Evolutionary conservation across 2,888 invertebrate species (phyloP).

Genomic region (Drosophila atripex): DNA sequence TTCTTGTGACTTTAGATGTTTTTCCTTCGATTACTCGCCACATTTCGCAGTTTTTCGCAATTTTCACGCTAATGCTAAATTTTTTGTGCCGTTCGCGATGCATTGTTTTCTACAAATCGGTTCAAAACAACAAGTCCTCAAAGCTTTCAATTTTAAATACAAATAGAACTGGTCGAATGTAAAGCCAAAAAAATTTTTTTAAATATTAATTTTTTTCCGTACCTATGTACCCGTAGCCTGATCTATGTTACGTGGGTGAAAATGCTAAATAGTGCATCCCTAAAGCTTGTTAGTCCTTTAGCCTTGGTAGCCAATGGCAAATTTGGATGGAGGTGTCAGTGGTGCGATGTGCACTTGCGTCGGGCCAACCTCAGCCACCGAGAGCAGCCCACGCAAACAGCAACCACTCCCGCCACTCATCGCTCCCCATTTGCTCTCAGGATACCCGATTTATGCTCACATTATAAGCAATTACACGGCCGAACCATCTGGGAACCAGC

Average conservation of each 20-base stretch:
- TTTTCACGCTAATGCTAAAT: no score
- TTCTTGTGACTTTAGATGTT: no score
- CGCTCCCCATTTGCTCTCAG: not conserved
- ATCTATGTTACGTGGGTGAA: not conserved
- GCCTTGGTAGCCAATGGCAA: conserved; percentile 38
- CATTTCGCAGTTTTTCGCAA: no score
- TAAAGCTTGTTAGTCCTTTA: not conserved
- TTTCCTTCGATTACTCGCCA: no score
- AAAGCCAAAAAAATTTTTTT: no score
- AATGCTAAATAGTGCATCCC: not conserved
- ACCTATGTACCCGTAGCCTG: no score
- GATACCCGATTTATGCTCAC: conserved; percentile 62
- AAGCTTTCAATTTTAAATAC: no score
- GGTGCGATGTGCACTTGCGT: conserved; percentile 26
- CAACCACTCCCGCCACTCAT: conserved; percentile 1
- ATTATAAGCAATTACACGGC: conserved; percentile 70
- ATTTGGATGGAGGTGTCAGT: conserved; percentile 14
- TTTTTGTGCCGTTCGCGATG: no score
- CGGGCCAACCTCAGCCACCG: conserved; percentile 28
- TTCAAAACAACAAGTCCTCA: no score
- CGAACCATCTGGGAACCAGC: conserved; percentile 33
- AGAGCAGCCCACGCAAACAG: conserved; percentile 14
- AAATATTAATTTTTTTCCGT: no score
- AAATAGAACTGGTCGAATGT: no score
- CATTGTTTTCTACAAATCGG: no score